Evolutionary conservation across 1,140 invertebrate genomes (phyloP).

Genomic region (Popillia japonica): DNA sequence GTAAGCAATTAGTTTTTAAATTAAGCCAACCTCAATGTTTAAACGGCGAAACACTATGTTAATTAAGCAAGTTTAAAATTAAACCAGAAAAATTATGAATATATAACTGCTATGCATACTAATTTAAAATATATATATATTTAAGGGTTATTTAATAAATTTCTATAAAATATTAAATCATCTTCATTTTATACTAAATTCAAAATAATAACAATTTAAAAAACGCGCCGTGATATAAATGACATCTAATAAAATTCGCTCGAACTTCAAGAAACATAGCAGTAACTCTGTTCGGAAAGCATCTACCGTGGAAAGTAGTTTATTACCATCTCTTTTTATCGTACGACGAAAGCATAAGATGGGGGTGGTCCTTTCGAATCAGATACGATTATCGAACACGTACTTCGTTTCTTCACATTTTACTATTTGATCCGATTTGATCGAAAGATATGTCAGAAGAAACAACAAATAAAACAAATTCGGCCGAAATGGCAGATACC

Average conservation of each 20-base stretch:
- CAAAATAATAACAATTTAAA: background rate
- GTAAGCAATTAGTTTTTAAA: too few relatives aligned
- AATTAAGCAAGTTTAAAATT: too few relatives aligned
- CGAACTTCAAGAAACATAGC: background rate
- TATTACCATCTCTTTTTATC: background rate
- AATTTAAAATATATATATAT: too few relatives aligned
- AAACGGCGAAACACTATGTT: too few relatives aligned
- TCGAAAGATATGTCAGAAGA: conserved; percentile 19
- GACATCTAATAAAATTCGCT: background rate
- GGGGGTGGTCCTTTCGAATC: background rate
- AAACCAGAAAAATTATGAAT: too few relatives aligned
- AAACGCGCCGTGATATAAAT: background rate
- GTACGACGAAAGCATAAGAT: background rate
- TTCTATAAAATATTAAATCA: too few relatives aligned
- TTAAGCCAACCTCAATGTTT: too few relatives aligned
- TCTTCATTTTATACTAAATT: too few relatives aligned
- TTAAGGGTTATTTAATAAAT: too few relatives aligned
- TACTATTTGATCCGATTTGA: conserved; percentile 8
- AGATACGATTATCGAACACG: background rate
- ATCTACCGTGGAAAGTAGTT: background rate
- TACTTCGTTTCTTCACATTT: background rate
- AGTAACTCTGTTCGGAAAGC: background rate
- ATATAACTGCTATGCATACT: too few relatives aligned
- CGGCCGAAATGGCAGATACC: conserved; percentile 6
- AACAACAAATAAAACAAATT: conserved; percentile 28